Evolutionary conservation across 2,888 invertebrate genomes (phyloP), one percentile per base, ranked within the genome.

Genomic region (Malthinus seriepunctatus): DNA sequence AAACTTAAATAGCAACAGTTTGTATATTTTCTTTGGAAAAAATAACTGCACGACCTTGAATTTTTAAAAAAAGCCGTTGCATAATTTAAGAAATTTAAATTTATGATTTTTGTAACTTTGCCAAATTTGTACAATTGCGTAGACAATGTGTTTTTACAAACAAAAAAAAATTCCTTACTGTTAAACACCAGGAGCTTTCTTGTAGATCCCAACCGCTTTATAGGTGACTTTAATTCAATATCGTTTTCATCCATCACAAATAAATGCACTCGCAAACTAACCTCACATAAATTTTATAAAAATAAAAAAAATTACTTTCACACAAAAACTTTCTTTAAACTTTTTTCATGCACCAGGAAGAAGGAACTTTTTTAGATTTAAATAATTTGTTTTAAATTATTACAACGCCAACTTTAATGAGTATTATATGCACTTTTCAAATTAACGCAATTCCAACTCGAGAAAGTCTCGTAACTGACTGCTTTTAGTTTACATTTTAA

Each of bases 151-250:
- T 10, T 46, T 46, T 10, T 11, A 14, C 37, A 14, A 12, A 38
- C 7, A 35, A 32, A 4, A 12, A 11, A 12, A 56, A 87, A 42
- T 3, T 23, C 23, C 90, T 89, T 76, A 90, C 90, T 90, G 77
- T 87, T 90, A 72, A 90, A 90, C 59, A 89, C 86, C 42, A 90
- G 84, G 65, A 91, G 83, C 80, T 91, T 91, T 75, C 91, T 84
- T 52, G 90, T 90, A 64, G 91, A 91, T 72, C 91, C 91, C 65
- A 91, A 85, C 61, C 91, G 82, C 78, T 88, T 88, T 81, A 91
- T 90, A 47, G 91, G 90, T 67, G 90, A 90, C 74, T 89, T 89
- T 65, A 88, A 83, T 79, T 89, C 89, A 76, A 85, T 81, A 71
- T 89, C 90, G 73, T 87, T 87, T 75, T 90, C 90, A 79, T 89